Percentiles rank a stretch among this genome's conserved stretches.
phyloP scores from a whole-genome alignment of 2,888 invertebrate genomes.

The Apoda limacodes region DNA sequence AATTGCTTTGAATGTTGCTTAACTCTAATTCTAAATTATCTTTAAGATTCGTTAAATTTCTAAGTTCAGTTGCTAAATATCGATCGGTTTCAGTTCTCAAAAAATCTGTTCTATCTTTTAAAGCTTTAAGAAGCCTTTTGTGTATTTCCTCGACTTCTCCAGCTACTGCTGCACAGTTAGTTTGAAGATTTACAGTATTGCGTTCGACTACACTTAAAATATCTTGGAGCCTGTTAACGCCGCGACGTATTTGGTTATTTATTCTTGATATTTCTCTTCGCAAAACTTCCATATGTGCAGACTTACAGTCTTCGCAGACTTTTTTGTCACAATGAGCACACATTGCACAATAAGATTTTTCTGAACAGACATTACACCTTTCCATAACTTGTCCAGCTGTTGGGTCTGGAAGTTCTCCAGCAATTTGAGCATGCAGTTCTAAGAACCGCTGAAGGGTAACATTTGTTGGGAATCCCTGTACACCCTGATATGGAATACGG shows the following conservation, averaged over 20 bases:
- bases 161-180: slow-evolving; percentile 89
- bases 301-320: slow-evolving; percentile 96
- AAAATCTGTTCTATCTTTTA: slow-evolving; percentile 90
- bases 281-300: slow-evolving; percentile 95
- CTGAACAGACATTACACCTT: slow-evolving; percentile 92
- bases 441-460: slow-evolving; percentile 95
- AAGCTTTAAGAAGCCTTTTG: slow-evolving; percentile 85
- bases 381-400: slow-evolving; percentile 94
- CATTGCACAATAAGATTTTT: slow-evolving; percentile 87
- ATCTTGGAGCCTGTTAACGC: slow-evolving; percentile 90
- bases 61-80: slow-evolving; percentile 88
- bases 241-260: slow-evolving; percentile 89
- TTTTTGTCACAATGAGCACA: slow-evolving; percentile 98
- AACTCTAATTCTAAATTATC: slow-evolving; percentile 96
- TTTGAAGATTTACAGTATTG: slow-evolving; percentile 87
- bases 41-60: slow-evolving; percentile 87
- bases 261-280: slow-evolving; percentile 91
- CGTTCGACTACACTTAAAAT: slow-evolving; percentile 87
- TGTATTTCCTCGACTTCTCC: slow-evolving; percentile 96
- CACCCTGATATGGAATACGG: slow-evolving; percentile 94
- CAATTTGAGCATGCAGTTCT: slow-evolving; percentile 93
- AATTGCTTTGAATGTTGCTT: slow-evolving; percentile 95
- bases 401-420: slow-evolving; percentile 91
- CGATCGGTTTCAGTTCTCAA: slow-evolving; percentile 91
- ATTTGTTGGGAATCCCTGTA: slow-evolving; percentile 95